Evolutionary conservation across 1,140 invertebrate species (phyloP), one percentile per base, ranked within the genome.

Genomic region (Zaprionus vittiger): DNA sequence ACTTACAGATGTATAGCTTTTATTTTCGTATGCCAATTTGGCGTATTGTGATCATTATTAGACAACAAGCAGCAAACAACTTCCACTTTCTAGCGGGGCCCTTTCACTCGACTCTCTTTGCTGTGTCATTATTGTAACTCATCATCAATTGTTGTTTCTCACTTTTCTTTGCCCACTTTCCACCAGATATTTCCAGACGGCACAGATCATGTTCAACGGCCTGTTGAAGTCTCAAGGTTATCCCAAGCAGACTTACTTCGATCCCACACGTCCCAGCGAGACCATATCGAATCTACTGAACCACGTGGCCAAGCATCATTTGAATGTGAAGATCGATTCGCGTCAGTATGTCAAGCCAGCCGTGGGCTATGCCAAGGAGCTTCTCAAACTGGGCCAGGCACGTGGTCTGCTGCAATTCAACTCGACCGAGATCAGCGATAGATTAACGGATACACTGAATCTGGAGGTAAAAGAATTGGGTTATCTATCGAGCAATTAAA

Each of bases 401-500:
- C 95, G 95, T 71, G 95, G 96, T 9, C 93, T 96, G 54, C 93
- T 95, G 28, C 87, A 93, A 78, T 92, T 93, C 65, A 93, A 94
- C 95, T 84, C 95, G 37, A 94, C 95, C 85, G 95, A 96, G 75
- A 93, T 97, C 1, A 96, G 96, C n/a, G 95, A 96, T 83, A 95
- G 95, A 90, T 83, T 97, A 24, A 96, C 96, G 20, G 96, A 97
- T 73, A 95, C 95, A 1, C 94, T 97, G 20, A 97, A 97, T 93
- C 93, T 96, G 79, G 96, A 97, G 92, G 92, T 93, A 80, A 80
- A 5, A 15, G 74, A 72, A 84, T 78, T 70, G 56, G 64, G 68
- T 61, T 79, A 61, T 22, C 34, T 79, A 61, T 22, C 34, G 28
- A 14, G 61, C 54, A 77, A 66, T 70, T 74, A 82, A 80, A 41